Percentiles rank a stretch among this genome's conserved stretches.
phyloP scores from a whole-genome alignment of 1,140 invertebrate genomes.

The Anastatus disparis region DNA sequence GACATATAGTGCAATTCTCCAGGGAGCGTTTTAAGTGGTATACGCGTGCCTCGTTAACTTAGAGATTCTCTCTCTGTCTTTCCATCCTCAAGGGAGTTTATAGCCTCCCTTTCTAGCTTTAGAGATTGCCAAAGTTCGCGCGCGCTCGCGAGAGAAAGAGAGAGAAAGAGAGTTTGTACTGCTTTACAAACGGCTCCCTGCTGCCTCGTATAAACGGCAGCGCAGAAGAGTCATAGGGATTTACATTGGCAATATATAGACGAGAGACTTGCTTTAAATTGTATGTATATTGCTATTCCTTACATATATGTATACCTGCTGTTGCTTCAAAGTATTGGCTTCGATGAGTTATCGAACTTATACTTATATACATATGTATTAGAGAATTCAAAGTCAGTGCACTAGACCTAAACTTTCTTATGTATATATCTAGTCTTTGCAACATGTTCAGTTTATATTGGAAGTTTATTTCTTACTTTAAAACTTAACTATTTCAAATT shows the following conservation, averaged over 20 bases:
- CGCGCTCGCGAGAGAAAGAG: too few species aligned
- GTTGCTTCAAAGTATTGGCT: background rate
- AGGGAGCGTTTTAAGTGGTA: constrained; percentile 43
- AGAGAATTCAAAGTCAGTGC: too few species aligned
- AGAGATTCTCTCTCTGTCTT: too few species aligned
- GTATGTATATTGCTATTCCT: too few species aligned
- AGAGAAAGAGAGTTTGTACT: too few species aligned
- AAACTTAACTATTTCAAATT: constrained; percentile 7
- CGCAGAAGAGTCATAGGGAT: constrained; percentile 35
- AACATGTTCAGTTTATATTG: too few species aligned
- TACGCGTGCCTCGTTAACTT: constrained; percentile 46
- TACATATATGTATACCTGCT: constrained; percentile 24
- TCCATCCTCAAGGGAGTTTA: constrained; percentile 35
- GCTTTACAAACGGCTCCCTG: constrained; percentile 47
- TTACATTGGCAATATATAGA: constrained; percentile 38
- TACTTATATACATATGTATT: too few species aligned
- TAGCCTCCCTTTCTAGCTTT: too few species aligned
- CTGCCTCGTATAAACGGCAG: constrained; percentile 44
- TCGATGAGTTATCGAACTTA: constrained; percentile 31
- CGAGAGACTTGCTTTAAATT: too few species aligned
- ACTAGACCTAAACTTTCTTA: too few species aligned
- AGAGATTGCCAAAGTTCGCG: constrained; percentile 49
- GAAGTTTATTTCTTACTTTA: too few species aligned
- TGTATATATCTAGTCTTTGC: too few species aligned
- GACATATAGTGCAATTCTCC: background rate